A percentile compares a stretch with the other conserved stretches of the same genome.
These are phyloP conservation scores for Cherax quadricarinatus DNA, from an alignment of 1,140 invertebrate genomes.

Conservation along the genomic window DNA sequence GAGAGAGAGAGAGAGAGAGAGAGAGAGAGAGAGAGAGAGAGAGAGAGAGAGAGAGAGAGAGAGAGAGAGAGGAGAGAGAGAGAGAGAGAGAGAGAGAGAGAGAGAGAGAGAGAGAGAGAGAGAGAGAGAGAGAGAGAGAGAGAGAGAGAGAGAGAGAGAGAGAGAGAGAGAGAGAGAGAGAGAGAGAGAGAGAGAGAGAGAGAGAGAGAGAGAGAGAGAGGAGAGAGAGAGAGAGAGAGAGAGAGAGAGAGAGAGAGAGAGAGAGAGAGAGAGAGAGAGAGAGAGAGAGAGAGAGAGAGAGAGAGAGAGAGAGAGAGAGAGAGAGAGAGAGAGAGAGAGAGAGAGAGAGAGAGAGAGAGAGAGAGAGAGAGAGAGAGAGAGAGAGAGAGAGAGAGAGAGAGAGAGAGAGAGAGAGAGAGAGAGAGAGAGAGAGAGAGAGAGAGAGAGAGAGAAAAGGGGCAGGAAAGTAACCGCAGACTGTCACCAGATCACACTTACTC, in stretches of 20 bases:
- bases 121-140: too few species aligned
- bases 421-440: neutral
- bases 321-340: neutral
- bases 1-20: neutral
- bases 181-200: neutral
- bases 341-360: neutral
- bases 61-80: too few species aligned
- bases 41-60: too few species aligned
- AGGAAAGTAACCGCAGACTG: too few species aligned
- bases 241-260: slow-evolving; percentile 8
- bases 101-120: too few species aligned
- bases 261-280: slow-evolving; percentile 15
- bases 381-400: slow-evolving; percentile 36
- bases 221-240: too few species aligned
- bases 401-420: slow-evolving; percentile 34
- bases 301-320: neutral
- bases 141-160: too few species aligned
- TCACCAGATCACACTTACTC: too few species aligned
- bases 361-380: slow-evolving; percentile 28
- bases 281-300: neutral
- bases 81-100: neutral
- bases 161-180: too few species aligned
- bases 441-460: neutral
- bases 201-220: slow-evolving; percentile 1
- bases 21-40: neutral